Base-by-base conservation (phyloP, 2,888 invertebrate species). In the Mythimna pallens region DNA sequence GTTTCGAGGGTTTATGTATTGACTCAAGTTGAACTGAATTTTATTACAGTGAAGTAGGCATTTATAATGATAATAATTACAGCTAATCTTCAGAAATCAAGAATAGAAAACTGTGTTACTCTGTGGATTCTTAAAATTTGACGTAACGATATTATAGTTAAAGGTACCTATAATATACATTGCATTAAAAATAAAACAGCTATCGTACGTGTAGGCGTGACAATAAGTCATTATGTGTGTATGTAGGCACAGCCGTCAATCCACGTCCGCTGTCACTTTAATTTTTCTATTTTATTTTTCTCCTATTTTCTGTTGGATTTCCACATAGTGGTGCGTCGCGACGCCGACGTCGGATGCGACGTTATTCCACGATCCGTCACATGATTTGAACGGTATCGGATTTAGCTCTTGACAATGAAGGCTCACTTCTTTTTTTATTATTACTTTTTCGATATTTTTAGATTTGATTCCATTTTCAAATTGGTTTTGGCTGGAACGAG, bases 351-450 rank as follows among this genome's bases (percentile, higher is more conserved):
- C 88, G 89, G 87, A 88, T 89, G 88, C 87, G 88, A 83, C 86
- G 89, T 88, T 90, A 91, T 91, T 92, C 91, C 90, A 90, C 89
- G 91, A 94, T 94, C 91, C 92, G 94, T 94, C 94, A 93, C 92
- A 90, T 92, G 92, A 92, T 94, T 93, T 93, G 91, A 91, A 89
- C 84, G 85, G 91, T 93, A 93, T 94, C 92, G 88, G 88, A 91
- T 93, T 93, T 92, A 91, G 89, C 89, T 87, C 82, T 80, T 84
- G 89, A 89, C 86, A 88, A 87, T 88, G 77, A 71, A 79, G 85
- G 74, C 79, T 55, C 63, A 70, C 69, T 80, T 79, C 75, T 69
- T 80, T 84, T 55, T 73, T 79, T 85, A 72, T 79, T 77, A 80
- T 79, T 78, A 61, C 70, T 79, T 78, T 75, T 78, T 54, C 30